Percentiles rank a stretch among this genome's conserved stretches.
These are phyloP conservation scores for Hemitrygon akajei DNA, from an alignment of 2,797 vertebrate genomes.

Conservation along the genomic window DNA sequence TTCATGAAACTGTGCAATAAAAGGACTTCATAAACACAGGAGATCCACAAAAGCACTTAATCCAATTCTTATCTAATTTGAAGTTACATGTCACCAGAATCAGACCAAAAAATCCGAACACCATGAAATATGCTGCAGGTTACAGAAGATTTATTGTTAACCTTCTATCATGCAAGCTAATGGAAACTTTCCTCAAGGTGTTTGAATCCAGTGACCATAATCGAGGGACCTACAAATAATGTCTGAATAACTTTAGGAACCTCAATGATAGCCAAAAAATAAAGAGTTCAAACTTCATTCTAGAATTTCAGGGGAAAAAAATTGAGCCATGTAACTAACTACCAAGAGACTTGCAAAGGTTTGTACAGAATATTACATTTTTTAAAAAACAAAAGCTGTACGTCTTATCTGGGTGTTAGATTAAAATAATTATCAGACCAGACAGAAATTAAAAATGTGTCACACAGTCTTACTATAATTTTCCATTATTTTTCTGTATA, in stretches of 20 bases:
- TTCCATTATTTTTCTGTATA: neutral
- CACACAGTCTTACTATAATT: neutral
- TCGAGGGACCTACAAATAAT: neutral
- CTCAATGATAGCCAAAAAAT: neutral
- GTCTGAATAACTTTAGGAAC: neutral
- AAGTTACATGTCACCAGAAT: neutral
- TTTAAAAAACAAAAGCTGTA: neutral
- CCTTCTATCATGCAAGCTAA: neutral
- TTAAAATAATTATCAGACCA: neutral
- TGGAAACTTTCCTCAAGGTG: no score
- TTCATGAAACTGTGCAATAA: neutral
- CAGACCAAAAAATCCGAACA: neutral
- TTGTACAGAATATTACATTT: neutral
- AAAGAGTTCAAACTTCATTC: neutral
- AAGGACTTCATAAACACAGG: neutral
- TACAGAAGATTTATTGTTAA: neutral
- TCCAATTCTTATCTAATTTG: neutral
- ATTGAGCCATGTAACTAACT: neutral
- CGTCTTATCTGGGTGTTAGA: neutral
- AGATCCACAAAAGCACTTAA: neutral
- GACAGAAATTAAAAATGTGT: neutral
- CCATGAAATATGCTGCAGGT: neutral
- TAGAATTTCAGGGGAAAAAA: neutral
- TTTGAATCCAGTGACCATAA: no score
- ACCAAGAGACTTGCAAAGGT: neutral